Percentiles rank a stretch among this genome's conserved stretches.
These are phyloP conservation scores for Ceriagrion tenellum DNA, from an alignment of 2,888 invertebrate species.

Conservation along the genomic window DNA sequence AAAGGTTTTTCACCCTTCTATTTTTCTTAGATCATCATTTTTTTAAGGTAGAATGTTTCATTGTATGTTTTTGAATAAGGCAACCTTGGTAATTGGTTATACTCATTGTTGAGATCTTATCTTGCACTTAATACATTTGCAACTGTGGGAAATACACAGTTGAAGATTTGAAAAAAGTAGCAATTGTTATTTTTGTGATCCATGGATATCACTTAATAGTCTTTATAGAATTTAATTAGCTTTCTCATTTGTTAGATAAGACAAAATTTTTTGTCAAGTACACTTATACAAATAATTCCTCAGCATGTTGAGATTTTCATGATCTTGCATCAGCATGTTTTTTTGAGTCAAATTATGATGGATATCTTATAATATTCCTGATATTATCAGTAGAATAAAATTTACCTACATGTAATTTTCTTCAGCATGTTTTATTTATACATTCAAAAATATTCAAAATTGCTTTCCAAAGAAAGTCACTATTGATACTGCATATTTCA, in stretches of 20 bases:
- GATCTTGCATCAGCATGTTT: conserved; percentile 29
- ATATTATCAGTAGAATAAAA: background rate
- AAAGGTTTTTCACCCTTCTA: background rate
- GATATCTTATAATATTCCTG: background rate
- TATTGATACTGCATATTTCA: background rate
- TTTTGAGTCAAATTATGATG: background rate
- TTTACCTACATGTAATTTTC: background rate
- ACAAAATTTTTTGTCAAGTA: background rate
- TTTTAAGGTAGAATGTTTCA: background rate
- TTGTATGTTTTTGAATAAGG: background rate
- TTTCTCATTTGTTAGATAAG: background rate
- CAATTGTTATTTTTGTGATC: background rate
- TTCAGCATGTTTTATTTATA: conserved; percentile 46
- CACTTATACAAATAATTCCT: too few species aligned
- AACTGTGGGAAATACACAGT: background rate
- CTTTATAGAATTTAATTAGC: background rate
- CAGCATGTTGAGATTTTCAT: conserved; percentile 38
- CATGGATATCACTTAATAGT: background rate
- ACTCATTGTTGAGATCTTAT: background rate
- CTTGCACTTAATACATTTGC: background rate
- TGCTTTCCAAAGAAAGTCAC: background rate
- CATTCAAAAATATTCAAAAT: background rate
- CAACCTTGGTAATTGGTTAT: background rate
- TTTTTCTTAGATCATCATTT: background rate
- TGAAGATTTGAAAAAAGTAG: background rate